Base-by-base conservation (phyloP, 2,797 vertebrate genomes). In the Molothrus ater region DNA sequence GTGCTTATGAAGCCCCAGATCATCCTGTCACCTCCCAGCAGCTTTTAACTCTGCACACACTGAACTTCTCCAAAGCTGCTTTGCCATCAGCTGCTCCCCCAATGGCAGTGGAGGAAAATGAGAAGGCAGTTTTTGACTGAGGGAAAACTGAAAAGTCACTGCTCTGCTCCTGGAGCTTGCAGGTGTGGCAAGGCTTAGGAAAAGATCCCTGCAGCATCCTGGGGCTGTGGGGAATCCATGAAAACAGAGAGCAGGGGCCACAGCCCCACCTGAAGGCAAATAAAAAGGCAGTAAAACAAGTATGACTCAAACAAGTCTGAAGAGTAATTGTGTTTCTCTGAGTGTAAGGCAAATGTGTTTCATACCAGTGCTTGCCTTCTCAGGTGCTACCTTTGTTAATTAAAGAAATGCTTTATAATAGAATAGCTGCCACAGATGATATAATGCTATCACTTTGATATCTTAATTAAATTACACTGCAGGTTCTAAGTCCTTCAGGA, bases 391-490 rank as follows among this genome's bases (percentile, higher is more conserved):
- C 93, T 96, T 93, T 86, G 92, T 95, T 98, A 98, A 98, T 98
- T 97, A 97, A 96, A 98, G 51, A 98, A 97, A 93, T 88, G 95
- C 82, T 89, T 96, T 94, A 97, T 90, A 97, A 95, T 79, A 97
- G 97, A 97, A 97, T 96, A 97, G 98, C 97, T 98, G 97, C 98
- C 98, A 98, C 48, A 94, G 75, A 97, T 96, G 91, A 94, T 96
- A 97, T 96, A 82, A 98, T 97, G 97, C 97, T 97, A 98, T 98
- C 97, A 96, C 86, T 97, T 97, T 98, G 97, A 97, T 98, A 97
- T 92, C 98, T 96, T 95, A 98, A 97, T 98, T 97, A 95, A 94
- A 97, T 98, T 98, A 96, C 96, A 97, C 97, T 93, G 86, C 86
- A 97, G 96, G 98, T 96, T 97, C 53, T 91, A 97, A 98, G 96